Conservation (phyloP, 2,797 vertebrate genomes). For the Steatocranus sp. region DNA sequence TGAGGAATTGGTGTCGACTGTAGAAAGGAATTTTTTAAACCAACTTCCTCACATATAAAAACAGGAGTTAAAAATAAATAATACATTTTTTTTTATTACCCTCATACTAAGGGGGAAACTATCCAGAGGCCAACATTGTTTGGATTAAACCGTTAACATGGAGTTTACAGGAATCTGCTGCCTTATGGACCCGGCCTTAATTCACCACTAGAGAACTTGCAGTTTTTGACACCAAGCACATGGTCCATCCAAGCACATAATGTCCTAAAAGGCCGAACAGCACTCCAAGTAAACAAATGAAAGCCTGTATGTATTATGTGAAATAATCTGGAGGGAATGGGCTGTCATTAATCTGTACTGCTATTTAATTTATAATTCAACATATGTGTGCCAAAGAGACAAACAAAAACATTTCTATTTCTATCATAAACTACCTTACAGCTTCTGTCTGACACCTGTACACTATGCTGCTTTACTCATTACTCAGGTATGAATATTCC, state of each 20-base stretch:
- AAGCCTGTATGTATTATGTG: not conserved
- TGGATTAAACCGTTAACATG: rapidly evolving
- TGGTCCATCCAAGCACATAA: not conserved
- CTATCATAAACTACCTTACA: not conserved
- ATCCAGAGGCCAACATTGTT: not conserved
- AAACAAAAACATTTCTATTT: not conserved
- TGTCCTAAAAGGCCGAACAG: not conserved
- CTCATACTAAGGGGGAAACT: not conserved
- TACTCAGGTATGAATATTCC: not conserved
- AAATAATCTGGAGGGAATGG: not conserved
- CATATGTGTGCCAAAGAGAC: not conserved
- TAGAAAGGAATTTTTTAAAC: not conserved
- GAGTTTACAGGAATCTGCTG: not conserved
- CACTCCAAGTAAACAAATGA: not conserved
- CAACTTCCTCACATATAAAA: not conserved
- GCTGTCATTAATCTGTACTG: not conserved
- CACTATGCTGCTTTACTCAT: not conserved
- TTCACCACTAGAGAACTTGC: not conserved
- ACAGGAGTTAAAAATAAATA: not conserved
- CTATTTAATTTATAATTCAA: not conserved
- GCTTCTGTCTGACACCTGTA: not conserved
- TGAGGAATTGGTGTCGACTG: not conserved
- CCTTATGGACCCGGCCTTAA: not conserved
- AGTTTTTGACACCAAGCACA: not conserved
- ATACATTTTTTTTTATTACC: rapidly evolving